Evolutionary conservation across 2,113 vertebrate species (phyloP).

Genomic region (Microcebus murinus): DNA sequence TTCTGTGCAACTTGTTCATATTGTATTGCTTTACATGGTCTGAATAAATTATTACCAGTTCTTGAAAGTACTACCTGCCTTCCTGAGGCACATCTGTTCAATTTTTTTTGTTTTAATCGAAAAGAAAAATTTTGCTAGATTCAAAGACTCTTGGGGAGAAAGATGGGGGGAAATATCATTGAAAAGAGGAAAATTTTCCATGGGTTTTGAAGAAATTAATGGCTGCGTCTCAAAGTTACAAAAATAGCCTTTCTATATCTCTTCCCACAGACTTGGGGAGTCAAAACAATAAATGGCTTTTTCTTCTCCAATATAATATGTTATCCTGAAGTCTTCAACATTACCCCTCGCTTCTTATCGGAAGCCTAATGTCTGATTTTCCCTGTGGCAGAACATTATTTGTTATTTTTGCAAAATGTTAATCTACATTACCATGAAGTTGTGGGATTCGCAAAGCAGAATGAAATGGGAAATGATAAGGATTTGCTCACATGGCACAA

Average conservation of each 20-base stretch:
- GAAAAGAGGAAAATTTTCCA: slow-evolving; percentile 52
- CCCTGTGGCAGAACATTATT: slow-evolving; percentile 43
- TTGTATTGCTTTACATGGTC: neutral
- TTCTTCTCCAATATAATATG: slow-evolving; percentile 49
- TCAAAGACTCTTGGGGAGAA: slow-evolving; percentile 36
- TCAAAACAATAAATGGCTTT: slow-evolving; percentile 40
- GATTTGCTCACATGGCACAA: neutral
- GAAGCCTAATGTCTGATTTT: slow-evolving; percentile 50
- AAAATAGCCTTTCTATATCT: slow-evolving; percentile 64
- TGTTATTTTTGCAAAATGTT: slow-evolving; percentile 24
- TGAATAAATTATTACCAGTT: slow-evolving; percentile 45
- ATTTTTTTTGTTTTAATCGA: slow-evolving; percentile 65
- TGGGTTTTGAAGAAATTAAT: slow-evolving; percentile 70
- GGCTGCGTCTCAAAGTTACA: slow-evolving; percentile 46
- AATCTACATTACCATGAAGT: slow-evolving; percentile 4
- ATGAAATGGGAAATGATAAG: slow-evolving; percentile 36
- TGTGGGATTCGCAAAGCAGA: neutral
- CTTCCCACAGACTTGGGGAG: slow-evolving; percentile 34
- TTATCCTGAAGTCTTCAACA: slow-evolving; percentile 27
- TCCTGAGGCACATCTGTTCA: slow-evolving; percentile 22
- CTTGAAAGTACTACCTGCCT: slow-evolving; percentile 33
- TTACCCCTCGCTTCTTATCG: slow-evolving; percentile 35
- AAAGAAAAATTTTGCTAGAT: slow-evolving; percentile 67
- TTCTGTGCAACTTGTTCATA: neutral
- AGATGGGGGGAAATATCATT: neutral